Conservation (phyloP, 2,888 invertebrate species). For the Deilephila elpenor region DNA sequence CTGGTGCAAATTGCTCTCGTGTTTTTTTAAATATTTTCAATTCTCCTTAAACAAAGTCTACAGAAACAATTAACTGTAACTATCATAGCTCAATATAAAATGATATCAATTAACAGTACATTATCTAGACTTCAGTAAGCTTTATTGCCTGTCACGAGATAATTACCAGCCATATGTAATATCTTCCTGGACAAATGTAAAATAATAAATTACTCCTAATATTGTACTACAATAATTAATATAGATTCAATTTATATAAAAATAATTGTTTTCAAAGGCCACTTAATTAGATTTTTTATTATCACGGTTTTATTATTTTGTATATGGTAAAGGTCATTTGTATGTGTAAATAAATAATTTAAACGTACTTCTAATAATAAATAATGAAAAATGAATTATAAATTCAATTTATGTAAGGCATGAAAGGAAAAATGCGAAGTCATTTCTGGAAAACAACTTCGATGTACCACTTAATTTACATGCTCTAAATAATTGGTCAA, state of each 20-base stretch:
- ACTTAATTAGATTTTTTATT: neutral
- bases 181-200: slow-evolving; percentile 8
- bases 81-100: neutral
- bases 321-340: too few species aligned
- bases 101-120: slow-evolving; percentile 4
- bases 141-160: slow-evolving; percentile 7
- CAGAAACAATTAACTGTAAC: slow-evolving; percentile 5
- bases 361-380: too few species aligned
- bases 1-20: neutral
- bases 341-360: too few species aligned
- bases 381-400: too few species aligned
- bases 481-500: too few species aligned
- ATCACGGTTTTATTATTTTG: too few species aligned
- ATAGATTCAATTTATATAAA: neutral
- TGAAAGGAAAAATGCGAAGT: too few species aligned
- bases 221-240: neutral
- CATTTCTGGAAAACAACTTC: too few species aligned
- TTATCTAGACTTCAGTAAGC: slow-evolving; percentile 1
- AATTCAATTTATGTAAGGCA: too few species aligned
- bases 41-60: neutral
- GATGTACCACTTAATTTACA: too few species aligned
- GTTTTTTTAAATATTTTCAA: neutral
- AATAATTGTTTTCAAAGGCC: neutral
- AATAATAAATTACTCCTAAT: neutral
- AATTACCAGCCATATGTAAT: neutral